A percentile compares a stretch with the other conserved stretches of the same genome.
These are phyloP conservation scores for Andrena cerasifolii DNA, from an alignment of 1,140 invertebrate genomes.

Conservation along the genomic window DNA sequence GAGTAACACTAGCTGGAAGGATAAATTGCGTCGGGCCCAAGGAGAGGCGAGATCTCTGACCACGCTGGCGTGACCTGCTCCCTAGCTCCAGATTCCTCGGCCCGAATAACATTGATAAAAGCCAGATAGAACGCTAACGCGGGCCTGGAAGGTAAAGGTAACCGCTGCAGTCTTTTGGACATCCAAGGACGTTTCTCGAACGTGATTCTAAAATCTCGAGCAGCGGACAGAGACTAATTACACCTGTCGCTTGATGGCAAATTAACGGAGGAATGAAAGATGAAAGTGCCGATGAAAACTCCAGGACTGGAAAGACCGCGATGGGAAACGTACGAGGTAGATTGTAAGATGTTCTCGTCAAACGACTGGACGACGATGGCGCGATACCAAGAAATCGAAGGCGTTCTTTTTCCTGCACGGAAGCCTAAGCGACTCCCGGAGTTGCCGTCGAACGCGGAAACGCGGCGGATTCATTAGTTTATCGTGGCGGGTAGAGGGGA, in stretches of 20 bases:
- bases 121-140: no score
- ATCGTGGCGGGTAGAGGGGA: conserved; percentile 1
- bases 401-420: no score
- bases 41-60: conserved; percentile 47
- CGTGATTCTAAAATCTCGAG: neutral
- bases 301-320: neutral
- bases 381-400: neutral
- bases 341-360: neutral
- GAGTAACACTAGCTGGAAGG: conserved; percentile 52
- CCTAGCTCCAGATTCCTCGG: neutral
- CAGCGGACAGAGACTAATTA: conserved; percentile 6
- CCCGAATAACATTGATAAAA: neutral
- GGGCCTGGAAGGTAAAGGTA: no score
- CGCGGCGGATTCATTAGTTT: conserved; percentile 21
- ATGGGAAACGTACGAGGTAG: conserved; percentile 16
- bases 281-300: neutral
- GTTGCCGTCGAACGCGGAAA: conserved; percentile 27
- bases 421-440: no score
- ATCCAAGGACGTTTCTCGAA: neutral
- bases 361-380: neutral
- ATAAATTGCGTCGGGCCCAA: conserved; percentile 58
- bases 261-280: conserved; percentile 39
- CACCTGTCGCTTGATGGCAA: conserved; percentile 10
- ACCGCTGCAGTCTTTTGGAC: no score
- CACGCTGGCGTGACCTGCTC: conserved; percentile 27